Conservation (phyloP, 1,140 invertebrate species). For the Drosophila parvula region DNA sequence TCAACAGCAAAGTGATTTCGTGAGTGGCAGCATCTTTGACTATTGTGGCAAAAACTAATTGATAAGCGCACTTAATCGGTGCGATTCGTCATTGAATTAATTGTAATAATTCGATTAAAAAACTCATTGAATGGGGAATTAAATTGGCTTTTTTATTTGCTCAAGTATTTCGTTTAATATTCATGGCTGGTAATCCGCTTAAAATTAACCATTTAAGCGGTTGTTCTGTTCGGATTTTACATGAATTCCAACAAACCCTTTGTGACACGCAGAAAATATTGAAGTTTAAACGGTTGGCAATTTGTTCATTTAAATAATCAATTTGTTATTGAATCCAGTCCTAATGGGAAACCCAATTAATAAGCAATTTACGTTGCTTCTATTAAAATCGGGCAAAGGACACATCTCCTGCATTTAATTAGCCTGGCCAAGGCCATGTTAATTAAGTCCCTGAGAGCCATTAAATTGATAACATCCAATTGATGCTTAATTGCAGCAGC, state of each 20-base stretch:
- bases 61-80: slow-evolving; percentile 8
- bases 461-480: slow-evolving; percentile 40
- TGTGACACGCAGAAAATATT: background rate
- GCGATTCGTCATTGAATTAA: background rate
- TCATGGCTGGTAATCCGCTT: background rate
- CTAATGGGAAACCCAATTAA: slow-evolving; percentile 16
- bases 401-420: background rate
- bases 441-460: slow-evolving; percentile 20
- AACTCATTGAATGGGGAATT: background rate
- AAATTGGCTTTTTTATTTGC: slow-evolving; percentile 1
- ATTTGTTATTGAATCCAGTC: background rate
- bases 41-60: slow-evolving; percentile 18
- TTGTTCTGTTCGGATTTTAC: background rate
- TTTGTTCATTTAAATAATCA: slow-evolving; percentile 8
- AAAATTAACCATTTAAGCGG: slow-evolving; percentile 12
- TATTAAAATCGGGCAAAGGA: background rate
- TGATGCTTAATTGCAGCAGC: slow-evolving; percentile 38
- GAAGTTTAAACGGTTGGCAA: background rate
- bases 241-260: background rate
- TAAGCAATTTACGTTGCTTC: slow-evolving; percentile 4
- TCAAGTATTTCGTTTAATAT: background rate
- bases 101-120: slow-evolving; percentile 13
- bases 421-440: background rate
- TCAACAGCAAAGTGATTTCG: slow-evolving; percentile 39
- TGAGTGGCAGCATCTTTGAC: slow-evolving; percentile 23